Evolutionary conservation across 2,888 invertebrate species (phyloP), one percentile per base, ranked within the genome.

Genomic region (Lasioglossum morio): DNA sequence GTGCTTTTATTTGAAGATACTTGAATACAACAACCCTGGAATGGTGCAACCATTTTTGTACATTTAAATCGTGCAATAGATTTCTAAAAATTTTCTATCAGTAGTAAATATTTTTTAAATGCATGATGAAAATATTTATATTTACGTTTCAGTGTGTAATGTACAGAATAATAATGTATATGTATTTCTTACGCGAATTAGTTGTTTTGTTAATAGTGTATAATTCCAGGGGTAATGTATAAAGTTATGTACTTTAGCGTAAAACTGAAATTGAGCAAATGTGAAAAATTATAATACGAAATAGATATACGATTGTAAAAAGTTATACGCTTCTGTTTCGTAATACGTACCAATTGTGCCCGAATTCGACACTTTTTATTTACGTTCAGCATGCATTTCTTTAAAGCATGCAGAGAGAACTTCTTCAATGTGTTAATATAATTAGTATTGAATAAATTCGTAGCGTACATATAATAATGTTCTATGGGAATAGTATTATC

Each of bases 321-420:
- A 86, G 72, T 72, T 40, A 83, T 77, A 70, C n/a, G 34, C n/a
- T 85, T 88, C 34, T 76, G 72, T 88, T 88, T 89, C 66, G 84
- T 85, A 78, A 86, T 48, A 83, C 60, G 76, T 85, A 88, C 83
- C 82, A 77, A 81, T 76, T 73, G 88, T 89, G 88, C 82, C 82
- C 70, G 70, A 81, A 48, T 82, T 82, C 73, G 60, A 89, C 43
- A 85, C 43, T 73, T 69, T 53, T 84, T 48, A 75, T 78, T 82
- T 72, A 72, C 76, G 53, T 81, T 43, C 14, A 74, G 73, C 77
- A 74, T n/a, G n/a, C n/a, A n/a, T n/a, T n/a, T n/a, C n/a, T n/a
- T n/a, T n/a, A n/a, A n/a, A n/a, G n/a, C n/a, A n/a, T 77, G 46
- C 53, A 30, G 60, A 53, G 73, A 69, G 7, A 69, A 77, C 60